Percentiles rank a stretch among this genome's conserved stretches.
phyloP scores from a whole-genome alignment of 1,140 invertebrate genomes.

The Drosophila insularis region DNA sequence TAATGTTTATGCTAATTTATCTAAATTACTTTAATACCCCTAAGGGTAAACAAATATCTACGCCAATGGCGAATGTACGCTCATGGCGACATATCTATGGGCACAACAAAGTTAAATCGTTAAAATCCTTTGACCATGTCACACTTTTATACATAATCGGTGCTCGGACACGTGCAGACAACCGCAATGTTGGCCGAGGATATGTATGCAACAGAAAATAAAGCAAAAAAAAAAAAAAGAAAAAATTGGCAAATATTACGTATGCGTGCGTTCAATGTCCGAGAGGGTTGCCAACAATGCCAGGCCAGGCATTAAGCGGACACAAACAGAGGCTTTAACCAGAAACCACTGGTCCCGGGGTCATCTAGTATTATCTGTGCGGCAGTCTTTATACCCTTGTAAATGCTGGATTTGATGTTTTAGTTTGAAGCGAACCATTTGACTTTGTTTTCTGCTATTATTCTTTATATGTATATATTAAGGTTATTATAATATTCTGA shows the following conservation, averaged over 20 bases:
- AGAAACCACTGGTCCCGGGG: constrained; percentile 6
- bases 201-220: constrained; percentile 8
- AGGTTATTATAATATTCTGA: too few relatives aligned
- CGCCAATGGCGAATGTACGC: too few relatives aligned
- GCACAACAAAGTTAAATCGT: constrained; percentile 61
- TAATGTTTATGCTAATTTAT: too few relatives aligned
- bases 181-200: constrained; percentile 62
- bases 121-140: constrained; percentile 62
- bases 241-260: constrained; percentile 58
- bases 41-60: background rate
- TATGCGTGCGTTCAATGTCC: constrained; percentile 53
- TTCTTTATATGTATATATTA: too few relatives aligned
- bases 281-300: constrained; percentile 55
- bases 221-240: background rate
- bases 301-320: constrained; percentile 59
- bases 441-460: background rate
- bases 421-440: background rate
- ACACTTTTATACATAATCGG: constrained; percentile 58
- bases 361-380: background rate
- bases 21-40: too few relatives aligned
- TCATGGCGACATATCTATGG: constrained; percentile 23
- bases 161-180: constrained; percentile 61
- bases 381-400: background rate
- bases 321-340: constrained; percentile 50
- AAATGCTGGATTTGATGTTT: background rate